These are phyloP conservation scores for Amblyjoppa proteus DNA, from an alignment of 2,888 invertebrate genomes.

Conservation along the genomic window DNA sequence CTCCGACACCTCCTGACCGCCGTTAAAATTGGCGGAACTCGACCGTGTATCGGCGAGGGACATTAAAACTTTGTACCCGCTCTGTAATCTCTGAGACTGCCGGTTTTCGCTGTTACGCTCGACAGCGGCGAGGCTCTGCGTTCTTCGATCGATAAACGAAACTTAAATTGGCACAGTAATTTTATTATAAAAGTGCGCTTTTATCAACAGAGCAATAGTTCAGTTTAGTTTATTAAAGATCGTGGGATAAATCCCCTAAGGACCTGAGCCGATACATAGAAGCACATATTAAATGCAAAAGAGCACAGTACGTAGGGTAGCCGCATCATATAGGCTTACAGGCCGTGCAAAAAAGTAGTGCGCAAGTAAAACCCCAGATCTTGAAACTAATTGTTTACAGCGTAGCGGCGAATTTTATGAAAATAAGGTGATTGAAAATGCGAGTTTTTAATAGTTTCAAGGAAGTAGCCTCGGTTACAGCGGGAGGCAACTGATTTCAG, in stretches of 20 bases:
- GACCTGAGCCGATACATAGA: neutral
- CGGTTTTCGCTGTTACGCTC: neutral
- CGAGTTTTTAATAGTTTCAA: too few species aligned
- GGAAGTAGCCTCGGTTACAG: too few species aligned
- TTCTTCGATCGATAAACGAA: too few species aligned
- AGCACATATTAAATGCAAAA: neutral
- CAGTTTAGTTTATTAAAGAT: neutral
- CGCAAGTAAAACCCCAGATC: neutral
- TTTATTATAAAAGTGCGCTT: too few species aligned
- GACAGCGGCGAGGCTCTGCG: neutral
- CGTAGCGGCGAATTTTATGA: too few species aligned
- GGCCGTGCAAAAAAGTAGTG: neutral
- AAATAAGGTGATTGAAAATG: too few species aligned
- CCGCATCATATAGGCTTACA: neutral
- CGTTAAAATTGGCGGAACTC: neutral
- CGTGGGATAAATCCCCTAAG: neutral
- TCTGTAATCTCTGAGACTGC: neutral
- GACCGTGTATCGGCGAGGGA: neutral
- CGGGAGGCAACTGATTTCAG: too few species aligned
- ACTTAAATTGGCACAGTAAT: too few species aligned
- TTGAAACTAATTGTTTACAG: too few species aligned
- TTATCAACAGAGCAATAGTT: neutral
- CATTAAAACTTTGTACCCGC: neutral
- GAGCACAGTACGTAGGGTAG: neutral
- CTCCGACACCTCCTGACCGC: slow-evolving; percentile 33